These are phyloP conservation scores for Nixonia krombeini DNA, from an alignment of 1,140 invertebrate species.

Conservation along the genomic window DNA sequence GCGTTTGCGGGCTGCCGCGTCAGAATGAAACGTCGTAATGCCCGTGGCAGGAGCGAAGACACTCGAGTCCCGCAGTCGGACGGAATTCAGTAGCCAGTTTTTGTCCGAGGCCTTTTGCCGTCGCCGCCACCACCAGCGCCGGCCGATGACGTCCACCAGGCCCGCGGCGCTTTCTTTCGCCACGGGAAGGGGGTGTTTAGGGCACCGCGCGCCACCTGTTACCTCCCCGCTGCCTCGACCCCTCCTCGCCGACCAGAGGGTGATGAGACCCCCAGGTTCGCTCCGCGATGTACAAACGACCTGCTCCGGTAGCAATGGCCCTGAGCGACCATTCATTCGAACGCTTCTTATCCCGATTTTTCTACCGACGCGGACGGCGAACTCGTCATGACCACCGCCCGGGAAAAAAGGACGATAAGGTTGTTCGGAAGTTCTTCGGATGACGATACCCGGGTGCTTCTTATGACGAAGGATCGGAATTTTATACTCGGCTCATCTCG, in stretches of 20 bases:
- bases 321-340: slow-evolving; percentile 11
- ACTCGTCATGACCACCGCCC: slow-evolving; percentile 4
- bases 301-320: slow-evolving; percentile 9
- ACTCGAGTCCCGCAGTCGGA: slow-evolving; percentile 42
- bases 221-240: slow-evolving; percentile 54
- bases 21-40: too few species aligned
- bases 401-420: slow-evolving; percentile 10
- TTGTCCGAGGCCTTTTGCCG: slow-evolving; percentile 41
- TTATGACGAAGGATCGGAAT: slow-evolving; percentile 1
- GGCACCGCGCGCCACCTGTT: slow-evolving; percentile 68
- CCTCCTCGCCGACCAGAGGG: slow-evolving; percentile 31
- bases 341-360: slow-evolving; percentile 14
- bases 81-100: slow-evolving; percentile 63
- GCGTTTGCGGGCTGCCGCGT: too few species aligned
- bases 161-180: slow-evolving; percentile 32
- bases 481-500: slow-evolving; percentile 4
- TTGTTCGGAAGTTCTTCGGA: slow-evolving; percentile 10
- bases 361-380: slow-evolving; percentile 3
- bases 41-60: too few species aligned
- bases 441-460: neutral
- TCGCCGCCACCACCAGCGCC: slow-evolving; percentile 22
- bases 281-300: slow-evolving; percentile 16
- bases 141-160: slow-evolving; percentile 20
- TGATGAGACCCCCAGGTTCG: slow-evolving; percentile 35
- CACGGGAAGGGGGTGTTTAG: slow-evolving; percentile 55